Conservation (phyloP, 2,888 invertebrate species). For the Synergus gifuensis region DNA sequence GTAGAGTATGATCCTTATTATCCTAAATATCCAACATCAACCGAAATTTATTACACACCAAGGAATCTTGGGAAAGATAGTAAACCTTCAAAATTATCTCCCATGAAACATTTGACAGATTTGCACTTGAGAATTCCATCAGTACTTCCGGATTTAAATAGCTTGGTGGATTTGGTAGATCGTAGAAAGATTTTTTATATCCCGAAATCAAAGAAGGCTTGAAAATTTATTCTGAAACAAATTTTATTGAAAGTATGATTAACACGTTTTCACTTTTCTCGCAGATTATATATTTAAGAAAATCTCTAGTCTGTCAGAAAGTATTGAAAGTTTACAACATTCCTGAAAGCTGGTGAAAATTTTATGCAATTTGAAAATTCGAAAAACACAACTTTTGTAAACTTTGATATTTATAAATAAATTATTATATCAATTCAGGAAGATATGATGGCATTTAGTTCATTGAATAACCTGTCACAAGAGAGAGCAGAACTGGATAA, state of each 20-base stretch:
- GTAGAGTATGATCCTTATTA: slow-evolving; percentile 72
- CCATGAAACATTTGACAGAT: slow-evolving; percentile 46
- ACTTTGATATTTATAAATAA: neutral
- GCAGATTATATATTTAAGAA: too few species aligned
- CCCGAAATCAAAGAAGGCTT: slow-evolving; percentile 60
- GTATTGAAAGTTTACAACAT: too few species aligned
- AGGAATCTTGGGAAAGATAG: slow-evolving; percentile 49
- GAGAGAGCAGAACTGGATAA: neutral
- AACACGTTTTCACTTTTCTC: neutral
- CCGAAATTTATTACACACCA: slow-evolving; percentile 69
- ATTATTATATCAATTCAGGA: neutral
- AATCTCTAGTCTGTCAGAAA: too few species aligned
- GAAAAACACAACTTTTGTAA: too few species aligned
- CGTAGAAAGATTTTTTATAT: slow-evolving; percentile 71
- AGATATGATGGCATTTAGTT: neutral
- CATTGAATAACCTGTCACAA: neutral
- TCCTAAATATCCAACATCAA: slow-evolving; percentile 64
- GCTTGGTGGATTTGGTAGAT: slow-evolving; percentile 70
- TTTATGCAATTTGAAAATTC: too few species aligned
- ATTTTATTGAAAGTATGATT: neutral
- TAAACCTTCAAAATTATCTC: slow-evolving; percentile 52
- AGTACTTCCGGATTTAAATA: slow-evolving; percentile 70
- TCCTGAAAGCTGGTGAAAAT: too few species aligned
- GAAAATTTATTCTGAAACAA: neutral
- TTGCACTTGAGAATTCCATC: slow-evolving; percentile 63